Evolutionary conservation across 2,797 vertebrate genomes (phyloP), one percentile per base, ranked within the genome.

Genomic region (Microtus obscurus): DNA sequence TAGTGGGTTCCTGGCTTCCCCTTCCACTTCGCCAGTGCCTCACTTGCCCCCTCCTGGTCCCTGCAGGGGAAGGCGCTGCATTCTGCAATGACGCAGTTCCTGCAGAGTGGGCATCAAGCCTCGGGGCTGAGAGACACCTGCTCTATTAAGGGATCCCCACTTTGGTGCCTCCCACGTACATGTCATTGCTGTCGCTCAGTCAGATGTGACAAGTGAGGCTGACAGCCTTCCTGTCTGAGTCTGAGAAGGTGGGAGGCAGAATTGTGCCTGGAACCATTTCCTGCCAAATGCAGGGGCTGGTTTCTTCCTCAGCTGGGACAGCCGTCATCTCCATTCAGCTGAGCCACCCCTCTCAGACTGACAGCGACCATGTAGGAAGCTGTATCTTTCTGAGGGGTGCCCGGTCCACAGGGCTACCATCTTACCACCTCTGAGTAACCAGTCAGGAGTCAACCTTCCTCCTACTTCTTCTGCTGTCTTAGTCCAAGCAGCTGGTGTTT

Each of bases 111-210:
- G 73, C 77, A 53, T 69, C 29, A 81, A 94, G 89, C 92, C 91
- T 94, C 31, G 0, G 73, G 93, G 91, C 96, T 96, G 67, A 94
- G 90, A 95, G 71, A 76, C 65, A 2, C 77, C 56, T 1, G 17
- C 69, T 96, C 94, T 96, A 95, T 96, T 97, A 94, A 97, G 93
- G 85, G 97, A 94, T 87, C 81, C 91, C 89, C 93, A 79, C 83
- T 43, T 37, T 56, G 1, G 11, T 16, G 59, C 87, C 77, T 95
- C 97, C 97, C 81, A 95, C 94, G 2, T 61, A 73, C 4, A 48
- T 88, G 87, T 65, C 96, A 93, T 51, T 43, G 87, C 94, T 65
- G 87, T 93, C 87, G 0, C 65, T 95, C 94, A 89, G 80, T 79
- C 90, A 97, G 88, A 91, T 0, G 0, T 80, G 95, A 95, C 80